Evolutionary conservation across 2,888 invertebrate species (phyloP).

Genomic region (Nipponacmea schrenckii): DNA sequence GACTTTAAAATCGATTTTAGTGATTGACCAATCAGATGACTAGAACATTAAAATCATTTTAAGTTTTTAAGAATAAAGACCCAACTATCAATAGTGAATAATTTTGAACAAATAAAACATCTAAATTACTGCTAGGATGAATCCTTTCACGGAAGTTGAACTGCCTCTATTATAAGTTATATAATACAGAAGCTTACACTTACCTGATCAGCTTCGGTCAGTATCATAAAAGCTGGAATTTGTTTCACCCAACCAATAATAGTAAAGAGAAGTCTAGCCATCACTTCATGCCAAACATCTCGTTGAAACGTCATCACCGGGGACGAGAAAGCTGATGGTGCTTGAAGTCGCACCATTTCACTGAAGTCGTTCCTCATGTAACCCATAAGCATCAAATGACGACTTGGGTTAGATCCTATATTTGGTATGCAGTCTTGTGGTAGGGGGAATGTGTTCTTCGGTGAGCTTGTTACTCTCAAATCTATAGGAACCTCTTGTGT

Average conservation of each 20-base stretch:
- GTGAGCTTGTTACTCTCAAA: constrained; percentile 33
- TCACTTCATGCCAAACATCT: constrained; percentile 79
- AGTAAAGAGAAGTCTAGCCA: constrained; percentile 91
- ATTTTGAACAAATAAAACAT: too few relatives aligned
- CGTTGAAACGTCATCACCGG: constrained; percentile 30
- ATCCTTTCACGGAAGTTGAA: not conserved
- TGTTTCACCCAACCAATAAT: constrained; percentile 94
- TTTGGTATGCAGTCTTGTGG: constrained; percentile 12
- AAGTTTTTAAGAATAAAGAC: too few relatives aligned
- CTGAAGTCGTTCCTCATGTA: constrained; percentile 19
- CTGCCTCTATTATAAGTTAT: not conserved
- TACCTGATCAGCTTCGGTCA: constrained; percentile 87
- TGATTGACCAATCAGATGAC: too few relatives aligned
- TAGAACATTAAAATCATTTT: too few relatives aligned
- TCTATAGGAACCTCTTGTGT: constrained; percentile 43
- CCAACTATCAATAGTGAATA: too few relatives aligned
- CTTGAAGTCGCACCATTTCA: constrained; percentile 20
- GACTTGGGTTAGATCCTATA: constrained; percentile 22
- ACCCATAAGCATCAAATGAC: constrained; percentile 28
- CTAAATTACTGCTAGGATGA: too few relatives aligned
- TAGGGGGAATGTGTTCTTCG: not conserved
- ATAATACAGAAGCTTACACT: constrained; percentile 14
- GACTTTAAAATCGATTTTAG: too few relatives aligned
- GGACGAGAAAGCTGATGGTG: constrained; percentile 28
- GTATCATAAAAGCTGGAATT: constrained; percentile 89